Evolutionary conservation across 2,113 vertebrate species (phyloP).

Genomic region (Xiphophorus couchianus): DNA sequence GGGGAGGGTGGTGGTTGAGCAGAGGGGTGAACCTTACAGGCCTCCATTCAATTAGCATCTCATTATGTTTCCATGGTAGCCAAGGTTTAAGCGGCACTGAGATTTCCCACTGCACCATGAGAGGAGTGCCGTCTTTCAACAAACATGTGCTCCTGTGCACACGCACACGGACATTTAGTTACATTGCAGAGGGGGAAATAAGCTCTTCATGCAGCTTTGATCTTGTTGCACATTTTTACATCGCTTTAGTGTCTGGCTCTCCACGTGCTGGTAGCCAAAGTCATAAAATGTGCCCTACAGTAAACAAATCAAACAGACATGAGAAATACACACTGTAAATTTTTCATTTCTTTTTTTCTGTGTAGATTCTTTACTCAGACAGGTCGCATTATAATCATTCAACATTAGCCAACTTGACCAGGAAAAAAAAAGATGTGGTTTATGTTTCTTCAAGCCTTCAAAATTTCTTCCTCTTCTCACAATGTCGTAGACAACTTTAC

Average conservation of each 20-base stretch:
- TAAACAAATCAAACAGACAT: background rate
- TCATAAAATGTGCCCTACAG: slow-evolving; percentile 11
- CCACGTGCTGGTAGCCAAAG: slow-evolving; percentile 1
- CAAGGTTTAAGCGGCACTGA: slow-evolving; percentile 73
- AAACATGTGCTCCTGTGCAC: slow-evolving; percentile 29
- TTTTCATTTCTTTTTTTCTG: background rate
- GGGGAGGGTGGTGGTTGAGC: slow-evolving; percentile 36
- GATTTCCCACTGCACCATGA: slow-evolving; percentile 80
- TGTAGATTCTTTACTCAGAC: background rate
- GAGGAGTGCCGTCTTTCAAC: slow-evolving; percentile 34
- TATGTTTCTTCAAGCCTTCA: background rate
- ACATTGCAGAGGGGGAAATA: slow-evolving; percentile 23
- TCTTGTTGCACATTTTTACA: slow-evolving; percentile 27
- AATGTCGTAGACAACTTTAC: background rate
- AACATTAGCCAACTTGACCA: background rate
- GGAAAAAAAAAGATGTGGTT: background rate
- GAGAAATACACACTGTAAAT: slow-evolving; percentile 14
- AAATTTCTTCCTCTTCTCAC: slow-evolving; percentile 1
- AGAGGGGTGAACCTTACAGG: slow-evolving; percentile 68
- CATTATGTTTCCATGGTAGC: slow-evolving; percentile 87
- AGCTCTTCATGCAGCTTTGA: slow-evolving; percentile 43
- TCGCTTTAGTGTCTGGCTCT: slow-evolving; percentile 18
- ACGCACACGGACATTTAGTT: slow-evolving; percentile 6
- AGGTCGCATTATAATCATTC: background rate
- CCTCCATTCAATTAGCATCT: slow-evolving; percentile 89